phyloP scores from a whole-genome alignment of 2,888 invertebrate genomes.

The Gymnocheta viridis region DNA sequence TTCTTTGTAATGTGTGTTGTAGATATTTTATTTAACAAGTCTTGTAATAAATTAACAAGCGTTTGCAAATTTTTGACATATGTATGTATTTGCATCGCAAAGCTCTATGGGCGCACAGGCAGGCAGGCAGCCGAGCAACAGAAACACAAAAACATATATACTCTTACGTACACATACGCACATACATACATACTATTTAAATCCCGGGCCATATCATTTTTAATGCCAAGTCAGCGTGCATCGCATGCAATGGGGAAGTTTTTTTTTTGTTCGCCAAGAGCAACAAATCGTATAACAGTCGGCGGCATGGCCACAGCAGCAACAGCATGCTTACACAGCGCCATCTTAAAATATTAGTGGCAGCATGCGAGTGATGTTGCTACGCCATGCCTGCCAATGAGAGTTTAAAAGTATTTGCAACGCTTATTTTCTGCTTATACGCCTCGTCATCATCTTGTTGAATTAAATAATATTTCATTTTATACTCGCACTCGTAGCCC shows the following conservation, averaged over 20 bases:
- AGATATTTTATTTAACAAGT: slow-evolving; percentile 71
- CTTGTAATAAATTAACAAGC: slow-evolving; percentile 72
- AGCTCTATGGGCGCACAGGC: slow-evolving; percentile 60
- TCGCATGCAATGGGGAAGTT: not conserved
- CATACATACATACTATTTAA: slow-evolving; percentile 11
- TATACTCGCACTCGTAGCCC: slow-evolving; percentile 1
- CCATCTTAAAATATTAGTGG: slow-evolving; percentile 46
- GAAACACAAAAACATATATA: too few relatives aligned
- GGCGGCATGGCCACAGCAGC: slow-evolving; percentile 44
- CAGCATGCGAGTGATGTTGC: slow-evolving; percentile 21
- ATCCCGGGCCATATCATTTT: slow-evolving; percentile 37
- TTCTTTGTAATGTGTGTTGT: slow-evolving; percentile 51
- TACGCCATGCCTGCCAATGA: slow-evolving; percentile 16
- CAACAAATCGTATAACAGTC: slow-evolving; percentile 49
- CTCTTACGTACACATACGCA: too few relatives aligned
- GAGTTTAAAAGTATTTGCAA: slow-evolving; percentile 56
- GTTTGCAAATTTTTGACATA: slow-evolving; percentile 72
- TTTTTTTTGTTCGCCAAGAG: slow-evolving; percentile 21
- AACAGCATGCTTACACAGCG: slow-evolving; percentile 24
- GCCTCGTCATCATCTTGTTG: slow-evolving; percentile 72
- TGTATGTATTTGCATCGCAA: slow-evolving; percentile 72
- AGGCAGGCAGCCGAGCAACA: slow-evolving; percentile 37
- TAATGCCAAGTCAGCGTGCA: slow-evolving; percentile 59
- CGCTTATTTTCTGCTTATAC: slow-evolving; percentile 67
- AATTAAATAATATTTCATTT: slow-evolving; percentile 64